Percentiles rank a stretch among this genome's conserved stretches.
Evolutionary conservation across 2,113 vertebrate genomes (phyloP).

Genomic region (Halcyon senegalensis): DNA sequence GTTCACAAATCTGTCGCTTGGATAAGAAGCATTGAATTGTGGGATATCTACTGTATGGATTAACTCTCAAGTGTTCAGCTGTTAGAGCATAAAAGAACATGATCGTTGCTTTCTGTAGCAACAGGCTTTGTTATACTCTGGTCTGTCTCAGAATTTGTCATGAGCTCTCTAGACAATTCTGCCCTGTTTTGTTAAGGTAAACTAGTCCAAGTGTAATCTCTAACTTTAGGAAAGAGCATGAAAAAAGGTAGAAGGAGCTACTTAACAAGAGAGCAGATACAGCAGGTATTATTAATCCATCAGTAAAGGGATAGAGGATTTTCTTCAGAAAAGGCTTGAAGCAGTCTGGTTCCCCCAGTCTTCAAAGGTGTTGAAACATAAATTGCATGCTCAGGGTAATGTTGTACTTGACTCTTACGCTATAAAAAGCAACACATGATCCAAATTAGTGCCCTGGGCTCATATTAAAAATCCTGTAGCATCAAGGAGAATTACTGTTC

Average conservation of each 20-base stretch:
- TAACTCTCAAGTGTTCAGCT: not conserved
- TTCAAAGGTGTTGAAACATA: not conserved
- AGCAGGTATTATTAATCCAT: not conserved
- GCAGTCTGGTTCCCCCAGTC: not conserved
- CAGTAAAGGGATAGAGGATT: not conserved
- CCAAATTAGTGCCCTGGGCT: not conserved
- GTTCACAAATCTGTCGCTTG: not conserved
- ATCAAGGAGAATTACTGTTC: not conserved
- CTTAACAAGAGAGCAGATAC: not conserved
- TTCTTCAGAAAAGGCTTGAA: not conserved
- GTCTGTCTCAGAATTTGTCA: not conserved
- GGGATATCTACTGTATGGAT: not conserved
- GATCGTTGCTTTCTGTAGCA: not conserved
- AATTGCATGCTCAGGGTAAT: not conserved
- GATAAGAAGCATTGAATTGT: not conserved
- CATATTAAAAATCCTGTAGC: not conserved
- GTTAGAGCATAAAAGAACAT: not conserved
- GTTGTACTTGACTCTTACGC: not conserved
- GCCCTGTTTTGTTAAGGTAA: not conserved
- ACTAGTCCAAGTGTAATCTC: not conserved
- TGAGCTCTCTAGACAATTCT: not conserved
- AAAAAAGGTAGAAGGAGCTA: not conserved
- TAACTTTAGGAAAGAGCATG: not conserved
- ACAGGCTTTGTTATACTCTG: not conserved
- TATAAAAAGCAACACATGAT: not conserved